Evolutionary conservation across 2,888 invertebrate genomes (phyloP).

Genomic region (Cephus spinipes): DNA sequence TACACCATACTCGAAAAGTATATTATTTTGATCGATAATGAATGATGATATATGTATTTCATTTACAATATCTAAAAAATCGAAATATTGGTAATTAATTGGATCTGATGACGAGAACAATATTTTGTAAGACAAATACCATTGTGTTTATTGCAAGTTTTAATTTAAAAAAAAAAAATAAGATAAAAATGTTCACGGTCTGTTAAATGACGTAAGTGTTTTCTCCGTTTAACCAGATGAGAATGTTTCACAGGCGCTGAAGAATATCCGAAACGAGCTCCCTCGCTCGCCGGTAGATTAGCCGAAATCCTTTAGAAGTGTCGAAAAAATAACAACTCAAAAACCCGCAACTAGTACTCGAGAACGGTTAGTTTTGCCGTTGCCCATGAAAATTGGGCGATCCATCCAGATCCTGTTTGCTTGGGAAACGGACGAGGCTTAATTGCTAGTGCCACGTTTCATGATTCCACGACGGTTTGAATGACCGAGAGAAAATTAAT

Average conservation of each 20-base stretch:
- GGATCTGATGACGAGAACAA: no score
- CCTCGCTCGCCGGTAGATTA: slow-evolving; percentile 38
- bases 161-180: background rate
- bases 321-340: slow-evolving; percentile 26
- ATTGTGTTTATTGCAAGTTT: background rate
- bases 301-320: slow-evolving; percentile 39
- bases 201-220: slow-evolving; percentile 20
- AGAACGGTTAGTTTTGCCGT: slow-evolving; percentile 27
- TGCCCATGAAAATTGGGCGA: slow-evolving; percentile 40
- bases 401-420: slow-evolving; percentile 31
- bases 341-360: slow-evolving; percentile 16
- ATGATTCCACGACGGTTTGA: background rate
- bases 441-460: slow-evolving; percentile 3
- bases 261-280: slow-evolving; percentile 21
- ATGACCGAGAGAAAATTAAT: background rate
- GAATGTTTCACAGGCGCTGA: slow-evolving; percentile 4
- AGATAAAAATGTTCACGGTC: slow-evolving; percentile 19
- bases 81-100: no score
- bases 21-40: background rate
- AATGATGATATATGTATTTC: background rate
- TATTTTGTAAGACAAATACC: background rate
- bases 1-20: background rate
- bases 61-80: background rate
- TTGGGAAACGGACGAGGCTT: slow-evolving; percentile 8
- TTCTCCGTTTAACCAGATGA: background rate